These are phyloP conservation scores for Tetranychus truncatus DNA, from an alignment of 2,888 invertebrate species.

Conservation along the genomic window DNA sequence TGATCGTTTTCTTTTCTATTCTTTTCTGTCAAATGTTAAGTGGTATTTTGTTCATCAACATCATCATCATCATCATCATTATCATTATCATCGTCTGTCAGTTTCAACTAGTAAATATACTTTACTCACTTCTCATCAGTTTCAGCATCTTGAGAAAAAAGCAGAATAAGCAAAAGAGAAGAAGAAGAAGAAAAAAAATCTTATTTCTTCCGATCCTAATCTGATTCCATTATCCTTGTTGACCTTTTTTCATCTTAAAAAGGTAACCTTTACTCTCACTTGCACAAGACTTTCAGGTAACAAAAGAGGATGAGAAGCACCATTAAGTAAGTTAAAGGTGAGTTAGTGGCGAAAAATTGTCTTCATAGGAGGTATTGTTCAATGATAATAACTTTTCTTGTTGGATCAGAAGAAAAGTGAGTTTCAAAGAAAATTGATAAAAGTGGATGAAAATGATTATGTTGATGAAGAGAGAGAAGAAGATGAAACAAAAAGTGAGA, in stretches of 20 bases:
- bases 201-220: neutral
- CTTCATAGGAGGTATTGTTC: neutral
- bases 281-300: neutral
- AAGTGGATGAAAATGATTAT: neutral
- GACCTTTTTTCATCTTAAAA: neutral
- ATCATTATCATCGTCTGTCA: neutral
- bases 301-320: neutral
- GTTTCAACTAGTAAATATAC: neutral
- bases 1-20: neutral
- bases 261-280: conserved; percentile 1
- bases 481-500: neutral
- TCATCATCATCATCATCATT: neutral
- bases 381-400: neutral
- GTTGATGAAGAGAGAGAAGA: neutral
- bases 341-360: neutral
- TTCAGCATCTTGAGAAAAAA: neutral
- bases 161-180: no score
- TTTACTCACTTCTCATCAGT: neutral
- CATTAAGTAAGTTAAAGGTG: neutral
- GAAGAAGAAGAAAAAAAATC: no score
- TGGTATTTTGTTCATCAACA: neutral
- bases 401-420: neutral
- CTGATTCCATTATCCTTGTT: conserved; percentile 1
- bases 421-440: conserved; percentile 9
- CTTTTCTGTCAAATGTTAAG: conserved; percentile 4